Conservation (phyloP, 2,797 vertebrate species). For the Pipistrellus kuhlii region DNA sequence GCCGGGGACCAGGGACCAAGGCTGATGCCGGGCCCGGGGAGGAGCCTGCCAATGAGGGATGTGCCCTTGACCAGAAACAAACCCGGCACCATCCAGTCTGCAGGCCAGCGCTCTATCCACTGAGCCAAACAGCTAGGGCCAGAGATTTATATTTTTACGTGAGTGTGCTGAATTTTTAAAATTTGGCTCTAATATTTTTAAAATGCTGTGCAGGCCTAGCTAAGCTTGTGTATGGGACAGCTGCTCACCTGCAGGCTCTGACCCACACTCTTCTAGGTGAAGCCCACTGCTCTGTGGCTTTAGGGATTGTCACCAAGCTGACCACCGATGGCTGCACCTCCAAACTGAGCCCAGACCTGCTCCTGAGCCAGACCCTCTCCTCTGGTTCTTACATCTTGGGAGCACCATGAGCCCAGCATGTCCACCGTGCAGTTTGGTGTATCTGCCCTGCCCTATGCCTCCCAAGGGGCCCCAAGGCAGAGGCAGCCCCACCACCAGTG, state of each 20-base stretch:
- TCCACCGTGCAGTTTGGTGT: background rate
- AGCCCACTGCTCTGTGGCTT: background rate
- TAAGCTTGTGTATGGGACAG: background rate
- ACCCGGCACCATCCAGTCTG: too few relatives aligned
- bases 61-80: too few relatives aligned
- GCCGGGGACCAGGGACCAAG: too few relatives aligned
- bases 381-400: background rate
- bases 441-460: background rate
- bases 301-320: background rate
- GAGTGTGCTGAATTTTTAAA: slow-evolving; percentile 9
- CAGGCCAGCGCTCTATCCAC: too few relatives aligned
- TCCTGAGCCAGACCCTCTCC: background rate
- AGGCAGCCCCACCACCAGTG: background rate
- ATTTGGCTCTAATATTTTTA: background rate
- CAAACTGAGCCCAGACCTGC: background rate
- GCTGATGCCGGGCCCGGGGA: too few relatives aligned
- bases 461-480: background rate
- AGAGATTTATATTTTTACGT: background rate
- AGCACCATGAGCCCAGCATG: background rate
- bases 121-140: background rate
- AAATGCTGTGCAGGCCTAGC: background rate
- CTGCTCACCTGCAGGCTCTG: background rate
- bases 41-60: too few relatives aligned
- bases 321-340: background rate
- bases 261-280: background rate